Evolutionary conservation across 2,888 invertebrate genomes (phyloP).

Genomic region (Latrodectus elegans): DNA sequence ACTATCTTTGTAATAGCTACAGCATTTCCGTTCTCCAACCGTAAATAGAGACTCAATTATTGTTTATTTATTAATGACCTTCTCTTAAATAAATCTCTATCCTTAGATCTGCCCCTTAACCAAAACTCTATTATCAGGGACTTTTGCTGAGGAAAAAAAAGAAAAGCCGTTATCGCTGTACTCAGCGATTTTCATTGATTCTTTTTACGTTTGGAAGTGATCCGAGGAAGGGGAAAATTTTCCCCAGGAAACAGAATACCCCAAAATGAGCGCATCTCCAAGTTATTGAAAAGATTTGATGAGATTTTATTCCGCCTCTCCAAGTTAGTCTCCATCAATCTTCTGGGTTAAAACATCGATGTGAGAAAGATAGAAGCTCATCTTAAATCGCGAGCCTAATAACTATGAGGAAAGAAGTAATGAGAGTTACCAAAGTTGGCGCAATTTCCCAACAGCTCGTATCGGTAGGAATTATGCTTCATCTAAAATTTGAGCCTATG

Average conservation of each 20-base stretch:
- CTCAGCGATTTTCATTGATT: slow-evolving; percentile 23
- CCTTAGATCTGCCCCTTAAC: slow-evolving; percentile 52
- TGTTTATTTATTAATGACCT: slow-evolving; percentile 55
- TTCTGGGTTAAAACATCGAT: not conserved
- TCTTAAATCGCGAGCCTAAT: no score
- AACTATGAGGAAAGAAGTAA: no score
- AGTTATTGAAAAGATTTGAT: slow-evolving; percentile 33
- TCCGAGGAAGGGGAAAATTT: not conserved
- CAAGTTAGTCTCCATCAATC: slow-evolving; percentile 43
- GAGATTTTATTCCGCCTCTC: slow-evolving; percentile 36
- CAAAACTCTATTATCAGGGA: slow-evolving; percentile 34
- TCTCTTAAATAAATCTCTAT: slow-evolving; percentile 60
- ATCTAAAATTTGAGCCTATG: no score
- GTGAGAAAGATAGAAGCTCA: no score
- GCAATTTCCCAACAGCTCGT: no score
- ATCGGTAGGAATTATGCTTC: no score
- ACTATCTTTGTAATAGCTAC: slow-evolving; percentile 54
- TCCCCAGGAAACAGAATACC: slow-evolving; percentile 26
- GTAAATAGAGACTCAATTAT: slow-evolving; percentile 56
- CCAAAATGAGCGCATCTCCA: slow-evolving; percentile 25
- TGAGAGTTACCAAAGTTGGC: no score
- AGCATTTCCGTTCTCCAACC: slow-evolving; percentile 50
- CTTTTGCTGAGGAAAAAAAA: not conserved
- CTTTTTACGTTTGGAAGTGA: slow-evolving; percentile 24
- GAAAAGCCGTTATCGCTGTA: slow-evolving; percentile 37